Conservation (phyloP, 1,140 invertebrate species). For the Archivesica marissinica region DNA sequence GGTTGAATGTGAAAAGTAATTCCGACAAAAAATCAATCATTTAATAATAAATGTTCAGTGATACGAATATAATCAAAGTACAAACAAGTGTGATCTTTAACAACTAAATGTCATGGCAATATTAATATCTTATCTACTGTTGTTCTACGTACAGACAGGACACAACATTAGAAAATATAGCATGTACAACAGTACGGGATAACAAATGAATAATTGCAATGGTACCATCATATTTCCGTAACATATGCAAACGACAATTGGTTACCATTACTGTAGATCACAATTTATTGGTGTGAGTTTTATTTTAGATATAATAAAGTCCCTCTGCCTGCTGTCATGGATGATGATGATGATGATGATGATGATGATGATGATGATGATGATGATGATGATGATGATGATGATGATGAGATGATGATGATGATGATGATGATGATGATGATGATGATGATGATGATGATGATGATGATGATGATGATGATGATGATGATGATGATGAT, state of each 20-base stretch:
- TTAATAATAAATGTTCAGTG: not conserved
- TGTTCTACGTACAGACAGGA: no score
- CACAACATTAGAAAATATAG: no score
- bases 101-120: not conserved
- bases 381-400: not conserved
- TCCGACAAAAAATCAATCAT: slow-evolving; percentile 7
- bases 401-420: no score
- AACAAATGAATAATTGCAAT: no score
- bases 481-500: not conserved
- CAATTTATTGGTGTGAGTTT: no score
- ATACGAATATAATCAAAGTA: not conserved
- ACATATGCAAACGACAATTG: no score
- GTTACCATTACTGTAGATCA: no score
- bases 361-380: not conserved
- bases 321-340: no score
- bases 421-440: not conserved
- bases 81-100: slow-evolving; percentile 12
- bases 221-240: no score
- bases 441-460: not conserved
- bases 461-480: not conserved
- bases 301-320: no score
- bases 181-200: no score
- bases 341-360: not conserved
- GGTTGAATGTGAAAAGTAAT: not conserved
- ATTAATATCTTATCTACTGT: no score